Evolutionary conservation across 1,140 invertebrate species (phyloP).

Genomic region (Zaprionus lachaisei): DNA sequence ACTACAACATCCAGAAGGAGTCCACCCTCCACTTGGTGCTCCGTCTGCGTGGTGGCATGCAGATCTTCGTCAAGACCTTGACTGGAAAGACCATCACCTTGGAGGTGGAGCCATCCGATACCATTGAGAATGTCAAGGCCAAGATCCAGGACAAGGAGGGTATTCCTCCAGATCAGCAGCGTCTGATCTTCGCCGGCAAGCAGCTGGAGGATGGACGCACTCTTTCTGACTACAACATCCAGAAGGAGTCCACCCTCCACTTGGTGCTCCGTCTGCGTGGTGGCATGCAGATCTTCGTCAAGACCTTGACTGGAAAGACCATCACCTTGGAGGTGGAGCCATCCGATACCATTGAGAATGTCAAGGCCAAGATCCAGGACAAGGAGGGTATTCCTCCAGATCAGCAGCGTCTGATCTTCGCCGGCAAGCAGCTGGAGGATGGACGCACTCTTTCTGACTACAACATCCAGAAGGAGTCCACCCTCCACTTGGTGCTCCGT

Average conservation of each 20-base stretch:
- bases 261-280: slow-evolving; percentile 92
- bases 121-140: slow-evolving; percentile 93
- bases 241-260: slow-evolving; percentile 96
- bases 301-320: slow-evolving; percentile 93
- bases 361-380: slow-evolving; percentile 91
- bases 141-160: slow-evolving; percentile 91
- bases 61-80: slow-evolving; percentile 92
- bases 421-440: slow-evolving; percentile 89
- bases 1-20: slow-evolving; percentile 94
- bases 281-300: slow-evolving; percentile 92
- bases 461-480: slow-evolving; percentile 95
- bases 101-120: slow-evolving; percentile 92
- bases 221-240: slow-evolving; percentile 92
- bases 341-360: slow-evolving; percentile 93
- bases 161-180: slow-evolving; percentile 90
- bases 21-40: slow-evolving; percentile 95
- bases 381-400: slow-evolving; percentile 90
- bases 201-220: slow-evolving; percentile 90
- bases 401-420: slow-evolving; percentile 89
- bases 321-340: slow-evolving; percentile 92
- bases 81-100: slow-evolving; percentile 94
- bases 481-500: slow-evolving; percentile 93
- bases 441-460: slow-evolving; percentile 91
- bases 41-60: slow-evolving; percentile 91
- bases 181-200: slow-evolving; percentile 88